A percentile compares a stretch with the other conserved stretches of the same genome.
Conservation (phyloP, 1,140 invertebrate genomes). For the Drosophila simulans region DNA sequence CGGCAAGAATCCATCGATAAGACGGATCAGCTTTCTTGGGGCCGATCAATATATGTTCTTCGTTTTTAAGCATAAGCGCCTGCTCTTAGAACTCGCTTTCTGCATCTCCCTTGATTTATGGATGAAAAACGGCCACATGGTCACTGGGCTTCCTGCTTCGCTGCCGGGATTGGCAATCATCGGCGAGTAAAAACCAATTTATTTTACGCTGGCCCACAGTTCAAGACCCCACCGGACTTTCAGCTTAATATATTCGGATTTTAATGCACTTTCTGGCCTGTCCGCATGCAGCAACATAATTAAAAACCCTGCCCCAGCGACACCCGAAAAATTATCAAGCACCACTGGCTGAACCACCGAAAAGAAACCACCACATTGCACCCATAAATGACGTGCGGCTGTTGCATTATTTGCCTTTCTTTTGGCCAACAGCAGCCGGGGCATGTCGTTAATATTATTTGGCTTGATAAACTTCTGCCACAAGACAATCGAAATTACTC, state of each 20-base stretch:
- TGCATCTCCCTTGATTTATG: constrained; percentile 35
- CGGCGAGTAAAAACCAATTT: constrained; percentile 50
- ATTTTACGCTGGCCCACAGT: constrained; percentile 52
- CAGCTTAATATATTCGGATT: constrained; percentile 44
- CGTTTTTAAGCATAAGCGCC: background rate
- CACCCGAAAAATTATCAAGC: constrained; percentile 43
- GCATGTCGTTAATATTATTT: constrained; percentile 83
- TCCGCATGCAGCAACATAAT: constrained; percentile 63
- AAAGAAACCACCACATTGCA: constrained; percentile 34
- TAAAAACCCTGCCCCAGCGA: constrained; percentile 68
- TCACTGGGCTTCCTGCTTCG: constrained; percentile 17
- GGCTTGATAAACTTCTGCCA: constrained; percentile 82
- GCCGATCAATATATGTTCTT: background rate
- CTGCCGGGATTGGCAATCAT: constrained; percentile 33
- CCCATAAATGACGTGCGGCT: constrained; percentile 79
- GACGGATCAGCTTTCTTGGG: constrained; percentile 30
- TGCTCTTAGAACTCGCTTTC: constrained; percentile 23
- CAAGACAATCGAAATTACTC: constrained; percentile 83
- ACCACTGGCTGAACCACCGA: constrained; percentile 7
- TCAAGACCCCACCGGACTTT: constrained; percentile 42
- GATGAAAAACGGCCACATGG: constrained; percentile 26
- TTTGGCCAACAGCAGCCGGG: constrained; percentile 65
- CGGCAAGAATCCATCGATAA: constrained; percentile 40
- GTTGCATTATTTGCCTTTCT: constrained; percentile 77
- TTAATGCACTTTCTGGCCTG: constrained; percentile 16